These are phyloP conservation scores for Lymantria dispar DNA, from an alignment of 2,888 invertebrate species.

Conservation along the genomic window DNA sequence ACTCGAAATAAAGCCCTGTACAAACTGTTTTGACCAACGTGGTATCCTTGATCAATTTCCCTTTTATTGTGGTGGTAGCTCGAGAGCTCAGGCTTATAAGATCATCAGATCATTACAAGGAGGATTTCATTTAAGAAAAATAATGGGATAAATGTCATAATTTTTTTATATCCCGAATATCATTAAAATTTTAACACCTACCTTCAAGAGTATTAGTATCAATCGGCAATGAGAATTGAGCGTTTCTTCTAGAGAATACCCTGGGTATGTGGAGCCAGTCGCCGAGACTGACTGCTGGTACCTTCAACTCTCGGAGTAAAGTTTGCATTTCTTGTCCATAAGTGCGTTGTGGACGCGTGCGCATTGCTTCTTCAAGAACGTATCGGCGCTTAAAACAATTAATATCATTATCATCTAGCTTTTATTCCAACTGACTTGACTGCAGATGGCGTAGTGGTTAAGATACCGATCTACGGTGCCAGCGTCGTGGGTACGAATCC, in stretches of 20 bases:
- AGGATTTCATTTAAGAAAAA: neutral
- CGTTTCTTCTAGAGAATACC: slow-evolving; percentile 88
- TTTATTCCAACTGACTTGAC: no score
- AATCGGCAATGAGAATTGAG: slow-evolving; percentile 89
- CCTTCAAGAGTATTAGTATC: slow-evolving; percentile 70
- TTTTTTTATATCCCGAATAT: no score
- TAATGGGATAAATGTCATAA: neutral
- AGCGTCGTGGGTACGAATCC: no score
- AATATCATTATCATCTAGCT: neutral
- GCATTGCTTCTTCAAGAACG: slow-evolving; percentile 86
- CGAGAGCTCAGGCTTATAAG: neutral
- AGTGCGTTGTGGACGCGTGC: slow-evolving; percentile 71
- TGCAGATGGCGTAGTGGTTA: no score
- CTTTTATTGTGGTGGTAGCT: no score
- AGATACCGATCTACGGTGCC: no score
- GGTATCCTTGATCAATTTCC: no score
- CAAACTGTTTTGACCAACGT: no score
- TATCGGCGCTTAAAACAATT: slow-evolving; percentile 77
- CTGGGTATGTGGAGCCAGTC: slow-evolving; percentile 87
- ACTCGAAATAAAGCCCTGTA: no score
- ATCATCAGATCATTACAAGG: neutral
- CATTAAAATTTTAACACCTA: slow-evolving; percentile 27
- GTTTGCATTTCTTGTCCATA: slow-evolving; percentile 76
- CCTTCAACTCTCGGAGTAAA: slow-evolving; percentile 71
- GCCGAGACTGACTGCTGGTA: slow-evolving; percentile 77